Conservation (phyloP, 1,140 invertebrate species). For the Drosophila kikkawai region DNA sequence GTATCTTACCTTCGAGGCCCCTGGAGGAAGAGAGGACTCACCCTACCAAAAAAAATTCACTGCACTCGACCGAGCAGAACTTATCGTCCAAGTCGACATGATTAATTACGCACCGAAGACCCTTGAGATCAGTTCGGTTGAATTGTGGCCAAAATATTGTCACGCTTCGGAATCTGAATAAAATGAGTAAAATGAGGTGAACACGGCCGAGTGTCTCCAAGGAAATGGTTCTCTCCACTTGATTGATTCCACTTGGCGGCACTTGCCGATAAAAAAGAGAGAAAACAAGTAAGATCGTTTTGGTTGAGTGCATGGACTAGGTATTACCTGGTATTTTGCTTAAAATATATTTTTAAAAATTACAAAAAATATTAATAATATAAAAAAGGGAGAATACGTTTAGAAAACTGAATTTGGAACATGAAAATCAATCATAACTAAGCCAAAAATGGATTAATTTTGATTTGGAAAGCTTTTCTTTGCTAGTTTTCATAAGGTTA, state of each 20-base stretch:
- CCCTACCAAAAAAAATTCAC: constrained; percentile 24
- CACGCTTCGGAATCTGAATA: constrained; percentile 64
- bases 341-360: neutral
- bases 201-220: constrained; percentile 54
- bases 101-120: constrained; percentile 51
- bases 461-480: too few species aligned
- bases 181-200: constrained; percentile 32
- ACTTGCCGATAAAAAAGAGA: constrained; percentile 65
- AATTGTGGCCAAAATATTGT: constrained; percentile 82
- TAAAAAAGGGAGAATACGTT: too few species aligned
- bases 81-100: constrained; percentile 50
- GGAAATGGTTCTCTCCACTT: constrained; percentile 60
- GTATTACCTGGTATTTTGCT: neutral
- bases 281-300: neutral
- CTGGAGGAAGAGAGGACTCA: constrained; percentile 2
- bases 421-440: too few species aligned
- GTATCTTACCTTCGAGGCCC: neutral
- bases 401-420: too few species aligned
- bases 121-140: constrained; percentile 59
- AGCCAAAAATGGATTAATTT: too few species aligned
- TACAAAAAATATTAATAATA: too few species aligned
- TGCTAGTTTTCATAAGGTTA: too few species aligned
- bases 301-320: neutral
- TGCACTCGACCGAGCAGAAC: constrained; percentile 47
- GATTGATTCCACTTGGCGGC: constrained; percentile 81